phyloP scores from a whole-genome alignment of 2,113 vertebrate species.

The Eidolon helvum region DNA sequence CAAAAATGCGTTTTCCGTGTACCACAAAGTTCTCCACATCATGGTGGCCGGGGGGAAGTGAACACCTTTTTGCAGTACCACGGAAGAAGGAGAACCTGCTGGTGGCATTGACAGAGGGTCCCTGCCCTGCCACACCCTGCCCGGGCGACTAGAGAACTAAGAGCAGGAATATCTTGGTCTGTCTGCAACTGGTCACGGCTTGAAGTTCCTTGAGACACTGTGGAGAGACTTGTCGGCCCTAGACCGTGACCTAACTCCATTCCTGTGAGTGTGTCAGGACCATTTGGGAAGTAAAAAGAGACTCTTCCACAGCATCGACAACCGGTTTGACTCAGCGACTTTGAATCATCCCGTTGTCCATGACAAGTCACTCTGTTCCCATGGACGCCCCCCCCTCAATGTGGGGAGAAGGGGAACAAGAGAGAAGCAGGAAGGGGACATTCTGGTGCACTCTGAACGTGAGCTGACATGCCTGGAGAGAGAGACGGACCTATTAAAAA shows the following conservation, averaged over 20 bases:
- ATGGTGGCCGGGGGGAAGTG: accelerated
- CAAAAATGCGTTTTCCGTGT: not conserved
- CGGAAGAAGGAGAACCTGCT: not conserved
- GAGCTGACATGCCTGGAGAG: not conserved
- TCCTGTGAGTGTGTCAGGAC: not conserved
- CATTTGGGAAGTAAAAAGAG: not conserved
- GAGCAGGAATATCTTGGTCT: accelerated
- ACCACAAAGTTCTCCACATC: not conserved
- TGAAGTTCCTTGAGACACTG: not conserved
- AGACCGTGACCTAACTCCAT: not conserved
- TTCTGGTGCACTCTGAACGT: not conserved
- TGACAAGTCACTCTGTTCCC: not conserved
- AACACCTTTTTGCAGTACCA: accelerated
- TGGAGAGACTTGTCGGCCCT: not conserved
- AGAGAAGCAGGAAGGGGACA: not conserved
- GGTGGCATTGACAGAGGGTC: not conserved
- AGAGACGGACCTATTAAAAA: not conserved
- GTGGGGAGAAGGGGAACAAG: not conserved
- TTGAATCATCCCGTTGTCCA: too few species aligned
- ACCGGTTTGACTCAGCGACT: too few species aligned
- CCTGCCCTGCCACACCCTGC: not conserved
- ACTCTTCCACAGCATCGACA: accelerated
- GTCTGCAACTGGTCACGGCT: accelerated
- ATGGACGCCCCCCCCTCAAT: accelerated
- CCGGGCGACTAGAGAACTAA: too few species aligned